Evolutionary conservation across 2,113 vertebrate genomes (phyloP).

Genomic region (Pardalotus punctatus): DNA sequence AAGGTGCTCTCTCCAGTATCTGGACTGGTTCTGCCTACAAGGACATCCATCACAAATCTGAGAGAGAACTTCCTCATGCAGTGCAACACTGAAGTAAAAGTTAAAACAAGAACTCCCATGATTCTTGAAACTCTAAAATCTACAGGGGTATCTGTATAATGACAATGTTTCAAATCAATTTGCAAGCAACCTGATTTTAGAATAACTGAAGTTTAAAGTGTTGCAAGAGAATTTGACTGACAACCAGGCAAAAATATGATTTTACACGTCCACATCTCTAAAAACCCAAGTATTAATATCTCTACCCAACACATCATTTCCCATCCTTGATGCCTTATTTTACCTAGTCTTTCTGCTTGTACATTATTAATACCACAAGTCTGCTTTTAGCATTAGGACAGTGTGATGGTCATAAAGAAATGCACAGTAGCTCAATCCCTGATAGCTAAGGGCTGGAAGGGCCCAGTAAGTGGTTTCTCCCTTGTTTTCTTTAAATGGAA

Average conservation of each 20-base stretch:
- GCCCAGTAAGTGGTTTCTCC: neutral
- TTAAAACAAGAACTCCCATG: neutral
- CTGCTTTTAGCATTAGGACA: neutral
- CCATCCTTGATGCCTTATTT: neutral
- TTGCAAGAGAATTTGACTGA: neutral
- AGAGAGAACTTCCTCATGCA: neutral
- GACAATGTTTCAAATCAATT: neutral
- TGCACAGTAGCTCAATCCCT: neutral
- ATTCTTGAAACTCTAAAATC: neutral
- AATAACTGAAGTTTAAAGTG: neutral
- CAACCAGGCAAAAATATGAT: neutral
- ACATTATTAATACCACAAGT: neutral
- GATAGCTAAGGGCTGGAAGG: neutral
- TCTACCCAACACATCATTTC: neutral
- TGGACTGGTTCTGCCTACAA: neutral
- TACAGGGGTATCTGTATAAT: neutral
- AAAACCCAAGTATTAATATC: neutral
- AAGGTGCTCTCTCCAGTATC: neutral
- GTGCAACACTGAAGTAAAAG: neutral
- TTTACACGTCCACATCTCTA: neutral
- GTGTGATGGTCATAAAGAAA: neutral
- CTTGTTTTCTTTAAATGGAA: conserved; percentile 25
- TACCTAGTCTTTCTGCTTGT: neutral
- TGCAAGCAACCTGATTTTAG: neutral
- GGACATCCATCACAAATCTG: neutral